Conservation (phyloP, 2,113 vertebrate genomes). For the Barbus barbus region DNA sequence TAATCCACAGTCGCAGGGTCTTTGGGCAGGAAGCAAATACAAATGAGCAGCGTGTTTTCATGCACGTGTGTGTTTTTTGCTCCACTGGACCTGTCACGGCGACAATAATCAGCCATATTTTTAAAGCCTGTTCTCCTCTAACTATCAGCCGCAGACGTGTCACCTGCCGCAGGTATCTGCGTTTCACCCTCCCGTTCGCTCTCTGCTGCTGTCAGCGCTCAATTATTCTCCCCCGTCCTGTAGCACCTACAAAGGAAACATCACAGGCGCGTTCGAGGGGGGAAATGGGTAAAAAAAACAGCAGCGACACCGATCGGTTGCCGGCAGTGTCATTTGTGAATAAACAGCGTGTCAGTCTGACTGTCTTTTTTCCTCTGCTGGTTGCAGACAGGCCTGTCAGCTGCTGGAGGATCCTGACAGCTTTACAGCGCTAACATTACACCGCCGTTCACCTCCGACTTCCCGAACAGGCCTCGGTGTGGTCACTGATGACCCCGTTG, state of each 20-base stretch:
- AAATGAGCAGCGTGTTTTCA: constrained; percentile 54
- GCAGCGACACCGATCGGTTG: constrained; percentile 87
- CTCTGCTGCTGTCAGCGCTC: constrained; percentile 68
- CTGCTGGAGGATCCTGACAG: constrained; percentile 87
- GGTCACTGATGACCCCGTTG: not conserved
- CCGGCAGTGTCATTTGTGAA: constrained; percentile 88
- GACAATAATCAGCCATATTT: constrained; percentile 11
- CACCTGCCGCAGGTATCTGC: not conserved
- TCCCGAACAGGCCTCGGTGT: constrained; percentile 52
- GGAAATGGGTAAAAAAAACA: constrained; percentile 79
- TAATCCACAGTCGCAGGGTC: constrained; percentile 36
- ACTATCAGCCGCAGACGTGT: constrained; percentile 16
- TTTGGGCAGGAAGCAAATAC: constrained; percentile 63
- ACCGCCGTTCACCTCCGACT: constrained; percentile 40
- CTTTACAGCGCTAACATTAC: constrained; percentile 80
- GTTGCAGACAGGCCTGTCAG: constrained; percentile 94
- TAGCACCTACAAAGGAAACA: constrained; percentile 82
- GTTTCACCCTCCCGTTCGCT: not conserved
- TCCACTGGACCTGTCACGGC: not conserved
- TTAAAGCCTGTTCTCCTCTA: constrained; percentile 7
- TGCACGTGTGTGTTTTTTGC: constrained; percentile 20
- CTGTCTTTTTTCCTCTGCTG: constrained; percentile 86
- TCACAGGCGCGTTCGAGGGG: constrained; percentile 72
- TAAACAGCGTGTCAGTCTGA: constrained; percentile 97
- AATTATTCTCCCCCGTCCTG: constrained; percentile 78